A percentile compares a stretch with the other conserved stretches of the same genome.
Evolutionary conservation across 2,888 invertebrate genomes (phyloP).

Genomic region (Limnephilus auricula): DNA sequence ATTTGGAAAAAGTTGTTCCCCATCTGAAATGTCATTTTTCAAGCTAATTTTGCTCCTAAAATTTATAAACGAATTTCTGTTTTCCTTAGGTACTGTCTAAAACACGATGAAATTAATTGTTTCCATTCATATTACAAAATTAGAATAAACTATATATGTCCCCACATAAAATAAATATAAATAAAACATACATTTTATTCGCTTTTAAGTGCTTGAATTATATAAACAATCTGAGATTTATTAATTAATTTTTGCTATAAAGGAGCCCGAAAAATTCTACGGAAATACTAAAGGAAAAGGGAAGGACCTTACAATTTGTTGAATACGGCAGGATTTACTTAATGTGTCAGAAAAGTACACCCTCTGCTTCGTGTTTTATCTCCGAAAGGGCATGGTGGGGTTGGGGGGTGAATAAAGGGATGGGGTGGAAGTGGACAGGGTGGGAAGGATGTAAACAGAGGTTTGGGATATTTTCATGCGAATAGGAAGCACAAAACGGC

Average conservation of each 20-base stretch:
- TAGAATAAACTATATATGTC: background rate
- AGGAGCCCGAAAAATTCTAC: background rate
- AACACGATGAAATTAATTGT: background rate
- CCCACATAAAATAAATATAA: background rate
- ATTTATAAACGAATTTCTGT: background rate
- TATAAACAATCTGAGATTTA: background rate
- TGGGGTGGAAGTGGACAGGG: background rate
- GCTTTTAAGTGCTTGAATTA: background rate
- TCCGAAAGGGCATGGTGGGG: slow-evolving; percentile 17
- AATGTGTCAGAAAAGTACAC: slow-evolving; percentile 60
- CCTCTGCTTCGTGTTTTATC: slow-evolving; percentile 52
- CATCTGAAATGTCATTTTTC: no score
- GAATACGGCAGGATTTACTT: slow-evolving; percentile 53
- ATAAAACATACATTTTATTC: background rate
- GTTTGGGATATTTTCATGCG: slow-evolving; percentile 49
- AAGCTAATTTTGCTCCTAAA: no score
- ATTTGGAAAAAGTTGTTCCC: background rate
- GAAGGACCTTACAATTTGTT: slow-evolving; percentile 43
- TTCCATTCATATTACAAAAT: background rate
- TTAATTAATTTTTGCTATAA: slow-evolving; percentile 11
- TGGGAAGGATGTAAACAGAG: slow-evolving; percentile 30
- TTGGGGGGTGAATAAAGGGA: background rate
- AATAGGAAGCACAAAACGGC: slow-evolving; percentile 38
- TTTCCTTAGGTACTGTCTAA: background rate
- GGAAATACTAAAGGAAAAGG: slow-evolving; percentile 29